Conservation (phyloP, 2,888 invertebrate species). For the Lampropteryx suffumata region DNA sequence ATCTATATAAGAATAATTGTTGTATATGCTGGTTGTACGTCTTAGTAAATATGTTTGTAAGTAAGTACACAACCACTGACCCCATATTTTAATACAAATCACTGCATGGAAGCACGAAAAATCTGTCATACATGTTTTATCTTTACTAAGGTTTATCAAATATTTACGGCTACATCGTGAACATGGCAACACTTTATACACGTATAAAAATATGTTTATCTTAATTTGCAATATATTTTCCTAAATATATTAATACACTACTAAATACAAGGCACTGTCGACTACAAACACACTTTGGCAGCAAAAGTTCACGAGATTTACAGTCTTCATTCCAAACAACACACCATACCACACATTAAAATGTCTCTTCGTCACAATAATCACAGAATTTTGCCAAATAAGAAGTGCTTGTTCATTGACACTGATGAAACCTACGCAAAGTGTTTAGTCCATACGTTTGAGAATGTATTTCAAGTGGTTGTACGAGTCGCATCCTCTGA, state of each 20-base stretch:
- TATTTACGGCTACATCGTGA: slow-evolving; percentile 70
- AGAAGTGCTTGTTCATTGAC: slow-evolving; percentile 72
- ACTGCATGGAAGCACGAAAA: slow-evolving; percentile 7
- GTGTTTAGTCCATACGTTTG: slow-evolving; percentile 47
- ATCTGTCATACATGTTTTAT: not conserved
- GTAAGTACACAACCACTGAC: slow-evolving; percentile 81
- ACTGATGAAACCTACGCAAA: slow-evolving; percentile 60
- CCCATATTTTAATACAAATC: slow-evolving; percentile 15
- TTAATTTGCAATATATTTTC: slow-evolving; percentile 74
- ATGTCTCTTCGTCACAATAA: slow-evolving; percentile 60
- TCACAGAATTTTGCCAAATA: slow-evolving; percentile 80
- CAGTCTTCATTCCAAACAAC: slow-evolving; percentile 44
- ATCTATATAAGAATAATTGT: slow-evolving; percentile 42
- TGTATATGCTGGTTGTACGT: slow-evolving; percentile 11
- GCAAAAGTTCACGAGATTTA: slow-evolving; percentile 69
- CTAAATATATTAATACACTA: slow-evolving; percentile 73
- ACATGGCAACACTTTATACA: slow-evolving; percentile 81
- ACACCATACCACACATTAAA: slow-evolving; percentile 53
- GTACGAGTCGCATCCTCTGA: slow-evolving; percentile 67
- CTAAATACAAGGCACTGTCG: slow-evolving; percentile 81
- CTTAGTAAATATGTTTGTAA: slow-evolving; percentile 24
- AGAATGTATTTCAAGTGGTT: slow-evolving; percentile 69
- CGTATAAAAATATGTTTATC: slow-evolving; percentile 79
- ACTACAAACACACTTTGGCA: slow-evolving; percentile 84
- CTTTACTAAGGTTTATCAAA: too few relatives aligned